A percentile compares a stretch with the other conserved stretches of the same genome.
Evolutionary conservation across 1,140 invertebrate genomes (phyloP).

Genomic region (Micrasema longulum): DNA sequence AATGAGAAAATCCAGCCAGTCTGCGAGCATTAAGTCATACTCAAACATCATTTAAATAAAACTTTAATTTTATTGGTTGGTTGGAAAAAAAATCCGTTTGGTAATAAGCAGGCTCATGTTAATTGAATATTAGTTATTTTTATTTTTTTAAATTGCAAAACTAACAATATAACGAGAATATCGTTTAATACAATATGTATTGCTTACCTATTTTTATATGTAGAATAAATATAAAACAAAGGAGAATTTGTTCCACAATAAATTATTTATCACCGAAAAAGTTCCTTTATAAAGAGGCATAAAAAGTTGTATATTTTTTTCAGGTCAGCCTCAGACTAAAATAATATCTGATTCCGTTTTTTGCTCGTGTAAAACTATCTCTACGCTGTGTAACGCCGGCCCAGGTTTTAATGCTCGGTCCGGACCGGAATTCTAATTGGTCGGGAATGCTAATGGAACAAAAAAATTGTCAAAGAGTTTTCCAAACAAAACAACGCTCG

Average conservation of each 20-base stretch:
- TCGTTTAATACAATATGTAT: too few species aligned
- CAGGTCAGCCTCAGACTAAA: slow-evolving; percentile 22
- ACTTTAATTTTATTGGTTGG: too few species aligned
- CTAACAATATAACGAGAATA: too few species aligned
- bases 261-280: slow-evolving; percentile 11
- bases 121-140: too few species aligned
- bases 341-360: slow-evolving; percentile 25
- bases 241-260: slow-evolving; percentile 1
- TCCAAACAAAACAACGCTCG: neutral
- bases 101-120: too few species aligned
- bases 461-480: neutral
- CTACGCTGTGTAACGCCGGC: neutral
- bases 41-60: too few species aligned
- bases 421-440: slow-evolving; percentile 25
- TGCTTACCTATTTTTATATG: too few species aligned
- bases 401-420: neutral
- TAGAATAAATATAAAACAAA: neutral
- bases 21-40: too few species aligned
- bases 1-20: too few species aligned
- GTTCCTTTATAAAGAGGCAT: slow-evolving; percentile 20
- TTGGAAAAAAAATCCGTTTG: too few species aligned
- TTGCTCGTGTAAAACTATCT: too few species aligned
- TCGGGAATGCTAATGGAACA: slow-evolving; percentile 1
- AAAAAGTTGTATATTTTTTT: slow-evolving; percentile 28
- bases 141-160: too few species aligned